Evolutionary conservation across 92 coral and sea anemone genomes (phyloP).

Genomic region (Meandrina meandrites): DNA sequence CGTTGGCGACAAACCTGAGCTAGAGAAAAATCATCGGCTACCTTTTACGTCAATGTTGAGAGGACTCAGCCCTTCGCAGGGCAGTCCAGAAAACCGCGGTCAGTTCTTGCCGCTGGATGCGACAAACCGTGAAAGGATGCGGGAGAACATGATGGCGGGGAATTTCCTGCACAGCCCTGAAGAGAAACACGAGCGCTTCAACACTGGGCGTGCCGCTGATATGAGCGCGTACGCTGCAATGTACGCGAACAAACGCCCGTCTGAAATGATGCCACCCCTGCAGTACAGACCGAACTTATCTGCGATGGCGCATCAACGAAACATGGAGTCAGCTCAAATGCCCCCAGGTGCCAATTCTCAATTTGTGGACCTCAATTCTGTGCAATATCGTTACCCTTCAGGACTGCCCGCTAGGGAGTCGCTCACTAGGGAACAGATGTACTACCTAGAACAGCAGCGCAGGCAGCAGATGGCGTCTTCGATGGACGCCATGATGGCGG

Average conservation of each 20-base stretch:
- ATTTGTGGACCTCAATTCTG: constrained; percentile 76
- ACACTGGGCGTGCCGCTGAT: constrained; percentile 38
- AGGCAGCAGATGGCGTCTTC: constrained; percentile 66
- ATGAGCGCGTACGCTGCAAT: constrained; percentile 49
- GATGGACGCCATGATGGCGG: constrained; percentile 65
- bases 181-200: constrained; percentile 54
- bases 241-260: constrained; percentile 68
- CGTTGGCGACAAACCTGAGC: constrained; percentile 37
- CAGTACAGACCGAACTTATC: constrained; percentile 73
- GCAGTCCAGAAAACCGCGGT: constrained; percentile 50
- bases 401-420: constrained; percentile 42
- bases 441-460: constrained; percentile 56
- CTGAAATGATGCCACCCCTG: constrained; percentile 73
- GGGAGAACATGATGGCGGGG: constrained; percentile 51
- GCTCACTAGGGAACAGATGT: constrained; percentile 65
- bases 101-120: constrained; percentile 52
- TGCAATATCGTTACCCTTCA: constrained; percentile 64
- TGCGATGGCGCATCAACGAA: constrained; percentile 64
- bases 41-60: constrained; percentile 81
- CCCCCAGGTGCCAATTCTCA: constrained; percentile 66
- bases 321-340: constrained; percentile 54
- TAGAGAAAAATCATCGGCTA: constrained; percentile 57
- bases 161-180: constrained; percentile 49
- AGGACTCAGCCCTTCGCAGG: constrained; percentile 75
- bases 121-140: constrained; percentile 41